phyloP scores from a whole-genome alignment of 2,797 vertebrate genomes.

The Melopsittacus undulatus region DNA sequence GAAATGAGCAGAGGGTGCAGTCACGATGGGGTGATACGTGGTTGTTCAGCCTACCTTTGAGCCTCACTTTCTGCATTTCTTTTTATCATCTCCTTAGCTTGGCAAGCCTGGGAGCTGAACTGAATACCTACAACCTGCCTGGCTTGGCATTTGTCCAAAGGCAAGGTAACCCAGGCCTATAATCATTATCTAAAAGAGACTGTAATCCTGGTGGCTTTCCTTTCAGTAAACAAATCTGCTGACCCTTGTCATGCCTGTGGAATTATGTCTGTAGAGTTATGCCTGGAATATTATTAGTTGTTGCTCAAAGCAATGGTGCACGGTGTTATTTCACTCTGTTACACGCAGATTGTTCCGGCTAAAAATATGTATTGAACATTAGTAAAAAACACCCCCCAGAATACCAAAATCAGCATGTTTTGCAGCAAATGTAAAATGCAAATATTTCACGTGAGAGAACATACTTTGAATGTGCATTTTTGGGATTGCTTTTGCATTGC shows the following conservation, averaged over 20 bases:
- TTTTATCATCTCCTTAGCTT: not conserved
- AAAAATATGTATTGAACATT: slow-evolving; percentile 44
- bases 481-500: not conserved
- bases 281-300: slow-evolving; percentile 57
- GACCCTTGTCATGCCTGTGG: slow-evolving; percentile 61
- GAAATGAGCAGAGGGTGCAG: not conserved
- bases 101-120: not conserved
- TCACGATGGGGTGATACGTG: rapidly evolving
- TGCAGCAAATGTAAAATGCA: not conserved
- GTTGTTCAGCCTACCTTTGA: not conserved
- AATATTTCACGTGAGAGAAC: not conserved
- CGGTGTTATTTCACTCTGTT: slow-evolving; percentile 45
- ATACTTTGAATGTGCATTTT: not conserved
- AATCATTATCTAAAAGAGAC: slow-evolving; percentile 25
- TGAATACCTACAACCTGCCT: not conserved
- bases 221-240: slow-evolving; percentile 61
- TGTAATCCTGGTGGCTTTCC: slow-evolving; percentile 43
- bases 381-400: slow-evolving; percentile 1
- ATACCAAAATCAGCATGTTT: not conserved
- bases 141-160: not conserved
- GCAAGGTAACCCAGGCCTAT: not conserved
- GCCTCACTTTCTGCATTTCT: not conserved
- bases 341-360: slow-evolving; percentile 11
- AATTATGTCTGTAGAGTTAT: slow-evolving; percentile 52
- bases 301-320: slow-evolving; percentile 27